Conservation (phyloP, 2,888 invertebrate genomes). For the Dicyrtomina minuta region DNA sequence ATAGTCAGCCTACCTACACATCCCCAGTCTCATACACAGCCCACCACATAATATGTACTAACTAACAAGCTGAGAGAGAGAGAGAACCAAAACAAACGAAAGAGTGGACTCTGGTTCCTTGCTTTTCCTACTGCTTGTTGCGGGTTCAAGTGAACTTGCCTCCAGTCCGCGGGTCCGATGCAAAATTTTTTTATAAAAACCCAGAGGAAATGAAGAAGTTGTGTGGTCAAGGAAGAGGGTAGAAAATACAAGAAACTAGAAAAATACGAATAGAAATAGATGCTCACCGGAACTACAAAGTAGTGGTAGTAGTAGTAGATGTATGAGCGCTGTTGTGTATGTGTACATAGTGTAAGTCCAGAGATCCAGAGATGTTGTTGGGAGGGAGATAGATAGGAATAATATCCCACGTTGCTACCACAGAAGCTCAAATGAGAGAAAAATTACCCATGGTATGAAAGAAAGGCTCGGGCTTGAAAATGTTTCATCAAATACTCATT, state of each 20-base stretch:
- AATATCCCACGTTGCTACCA: background rate
- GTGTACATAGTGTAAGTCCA: background rate
- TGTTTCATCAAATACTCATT: conserved; percentile 43
- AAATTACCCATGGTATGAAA: conserved; percentile 40
- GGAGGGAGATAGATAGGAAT: background rate
- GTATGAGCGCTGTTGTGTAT: too few relatives aligned
- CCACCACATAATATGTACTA: background rate
- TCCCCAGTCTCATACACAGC: background rate
- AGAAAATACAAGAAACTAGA: conserved; percentile 10
- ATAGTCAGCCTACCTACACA: background rate
- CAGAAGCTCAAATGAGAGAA: conserved; percentile 44
- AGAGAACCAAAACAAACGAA: conserved; percentile 3
- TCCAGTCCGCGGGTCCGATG: too few relatives aligned
- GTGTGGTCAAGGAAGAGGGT: conserved; percentile 31
- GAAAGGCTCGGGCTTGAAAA: conserved; percentile 30
- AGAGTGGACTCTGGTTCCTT: too few relatives aligned
- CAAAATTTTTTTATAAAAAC: conserved; percentile 19
- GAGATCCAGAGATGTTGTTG: background rate
- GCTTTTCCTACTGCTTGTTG: too few relatives aligned
- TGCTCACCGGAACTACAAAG: background rate
- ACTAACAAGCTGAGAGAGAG: background rate
- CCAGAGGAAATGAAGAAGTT: conserved; percentile 46
- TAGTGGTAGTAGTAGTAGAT: too few relatives aligned
- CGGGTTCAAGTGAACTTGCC: too few relatives aligned
- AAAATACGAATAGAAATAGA: background rate